Conservation (phyloP, 1,140 invertebrate species). For the Mylabris phalerata region DNA sequence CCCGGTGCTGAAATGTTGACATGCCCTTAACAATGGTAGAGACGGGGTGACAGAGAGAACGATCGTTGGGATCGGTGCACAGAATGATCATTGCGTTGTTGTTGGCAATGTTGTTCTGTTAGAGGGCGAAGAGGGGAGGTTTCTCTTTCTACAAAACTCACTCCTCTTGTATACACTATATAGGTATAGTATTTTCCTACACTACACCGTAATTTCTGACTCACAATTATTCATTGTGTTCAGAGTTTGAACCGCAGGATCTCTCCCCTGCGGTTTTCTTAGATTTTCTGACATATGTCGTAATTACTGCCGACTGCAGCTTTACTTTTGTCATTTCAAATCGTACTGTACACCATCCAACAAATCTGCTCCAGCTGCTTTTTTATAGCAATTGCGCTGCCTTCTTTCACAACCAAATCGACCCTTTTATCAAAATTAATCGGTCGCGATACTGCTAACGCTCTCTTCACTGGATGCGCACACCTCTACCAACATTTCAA, state of each 20-base stretch:
- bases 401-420: too few relatives aligned
- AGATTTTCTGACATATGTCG: conserved; percentile 27
- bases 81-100: conserved; percentile 17
- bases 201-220: conserved; percentile 21
- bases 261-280: conserved; percentile 27
- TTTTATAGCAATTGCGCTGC: conserved; percentile 10
- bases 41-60: conserved; percentile 19
- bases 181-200: neutral
- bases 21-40: conserved; percentile 19
- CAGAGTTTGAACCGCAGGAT: conserved; percentile 15
- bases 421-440: too few relatives aligned
- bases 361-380: conserved; percentile 13
- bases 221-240: conserved; percentile 25
- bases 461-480: too few relatives aligned
- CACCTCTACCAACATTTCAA: too few relatives aligned
- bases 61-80: conserved; percentile 8
- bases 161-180: too few relatives aligned
- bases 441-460: too few relatives aligned
- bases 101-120: conserved; percentile 10
- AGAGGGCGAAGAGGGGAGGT: too few relatives aligned
- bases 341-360: neutral
- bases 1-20: conserved; percentile 20
- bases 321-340: conserved; percentile 13
- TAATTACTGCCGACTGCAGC: conserved; percentile 23
- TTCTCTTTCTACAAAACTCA: too few relatives aligned